phyloP scores from a whole-genome alignment of 1,140 invertebrate species.

The Leptopilina boulardi region DNA sequence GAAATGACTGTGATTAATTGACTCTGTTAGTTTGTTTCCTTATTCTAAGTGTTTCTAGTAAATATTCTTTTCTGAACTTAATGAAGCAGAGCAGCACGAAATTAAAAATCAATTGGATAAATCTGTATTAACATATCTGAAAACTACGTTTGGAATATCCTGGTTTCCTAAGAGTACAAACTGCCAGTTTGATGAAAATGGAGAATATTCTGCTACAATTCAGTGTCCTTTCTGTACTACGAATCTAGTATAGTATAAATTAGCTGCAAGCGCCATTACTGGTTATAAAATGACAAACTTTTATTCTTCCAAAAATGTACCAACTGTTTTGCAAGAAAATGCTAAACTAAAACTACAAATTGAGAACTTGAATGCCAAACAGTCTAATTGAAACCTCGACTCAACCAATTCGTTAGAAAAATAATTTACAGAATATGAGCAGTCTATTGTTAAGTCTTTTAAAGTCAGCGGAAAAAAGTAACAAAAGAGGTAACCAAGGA shows the following conservation, averaged over 20 bases:
- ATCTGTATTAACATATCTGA: neutral
- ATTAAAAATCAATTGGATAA: neutral
- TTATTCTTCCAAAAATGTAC: neutral
- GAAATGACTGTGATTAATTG: no score
- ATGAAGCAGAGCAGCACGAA: neutral
- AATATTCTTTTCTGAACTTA: no score
- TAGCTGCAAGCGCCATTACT: neutral
- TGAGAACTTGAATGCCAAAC: neutral
- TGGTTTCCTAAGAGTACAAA: neutral
- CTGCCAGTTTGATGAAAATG: neutral
- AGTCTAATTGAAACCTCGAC: no score
- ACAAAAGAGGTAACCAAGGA: neutral
- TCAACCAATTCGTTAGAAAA: neutral
- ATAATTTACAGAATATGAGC: slow-evolving; percentile 3
- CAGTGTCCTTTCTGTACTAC: neutral
- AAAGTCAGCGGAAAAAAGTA: neutral
- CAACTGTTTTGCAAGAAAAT: neutral
- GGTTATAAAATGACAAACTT: neutral
- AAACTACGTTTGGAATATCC: neutral
- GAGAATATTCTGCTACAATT: neutral
- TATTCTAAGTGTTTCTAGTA: no score
- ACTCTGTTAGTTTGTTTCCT: no score
- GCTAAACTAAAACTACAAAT: neutral
- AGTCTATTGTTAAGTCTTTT: neutral
- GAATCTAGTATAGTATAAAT: neutral